phyloP scores from a whole-genome alignment of 2,888 invertebrate species.

The Xylota segnis region DNA sequence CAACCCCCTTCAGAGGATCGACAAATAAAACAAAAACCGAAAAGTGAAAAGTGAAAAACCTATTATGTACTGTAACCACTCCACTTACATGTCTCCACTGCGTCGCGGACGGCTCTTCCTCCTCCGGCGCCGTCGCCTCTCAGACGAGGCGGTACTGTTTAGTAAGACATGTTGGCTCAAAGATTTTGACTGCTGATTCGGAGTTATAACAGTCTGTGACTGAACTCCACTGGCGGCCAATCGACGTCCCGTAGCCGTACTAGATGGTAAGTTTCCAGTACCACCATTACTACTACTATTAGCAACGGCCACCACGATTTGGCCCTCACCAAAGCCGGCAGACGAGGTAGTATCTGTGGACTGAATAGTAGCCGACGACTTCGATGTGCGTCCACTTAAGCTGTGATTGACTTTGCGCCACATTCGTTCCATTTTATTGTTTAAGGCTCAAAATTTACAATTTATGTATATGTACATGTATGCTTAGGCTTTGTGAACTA shows the following conservation, averaged over 20 bases:
- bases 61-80: conserved; percentile 81
- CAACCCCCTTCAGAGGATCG: background rate
- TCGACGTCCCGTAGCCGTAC: conserved; percentile 83
- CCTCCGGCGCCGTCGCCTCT: conserved; percentile 82
- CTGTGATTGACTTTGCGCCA: conserved; percentile 85
- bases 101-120: conserved; percentile 83
- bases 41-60: background rate
- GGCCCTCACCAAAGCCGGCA: conserved; percentile 83
- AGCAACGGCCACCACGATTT: conserved; percentile 82
- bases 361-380: conserved; percentile 79
- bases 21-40: background rate
- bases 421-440: conserved; percentile 83
- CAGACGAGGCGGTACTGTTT: conserved; percentile 83
- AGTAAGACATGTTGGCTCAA: conserved; percentile 83
- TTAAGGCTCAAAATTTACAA: conserved; percentile 38
- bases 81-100: conserved; percentile 81
- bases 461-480: conserved; percentile 8
- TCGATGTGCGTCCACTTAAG: conserved; percentile 80
- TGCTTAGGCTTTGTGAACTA: conserved; percentile 57
- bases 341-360: conserved; percentile 83
- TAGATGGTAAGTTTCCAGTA: conserved; percentile 78
- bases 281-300: conserved; percentile 37
- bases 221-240: conserved; percentile 81
- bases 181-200: conserved; percentile 80
- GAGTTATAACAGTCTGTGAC: conserved; percentile 55